phyloP scores from a whole-genome alignment of 1,140 invertebrate species.

The Neodiprion pinetum region DNA sequence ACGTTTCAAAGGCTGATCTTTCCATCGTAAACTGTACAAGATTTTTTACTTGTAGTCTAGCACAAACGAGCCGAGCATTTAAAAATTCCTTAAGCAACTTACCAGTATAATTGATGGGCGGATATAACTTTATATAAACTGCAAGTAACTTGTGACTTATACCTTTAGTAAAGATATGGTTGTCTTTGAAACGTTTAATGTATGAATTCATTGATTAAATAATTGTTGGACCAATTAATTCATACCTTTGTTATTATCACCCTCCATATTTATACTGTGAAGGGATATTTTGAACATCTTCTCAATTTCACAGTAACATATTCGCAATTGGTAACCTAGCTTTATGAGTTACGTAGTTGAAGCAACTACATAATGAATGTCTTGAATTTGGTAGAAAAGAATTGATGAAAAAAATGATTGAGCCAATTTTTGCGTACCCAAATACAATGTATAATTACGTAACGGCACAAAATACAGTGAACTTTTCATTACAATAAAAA shows the following conservation, averaged over 20 bases:
- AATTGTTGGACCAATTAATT: constrained; percentile 10
- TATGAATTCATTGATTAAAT: constrained; percentile 14
- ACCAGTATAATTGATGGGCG: too few relatives aligned
- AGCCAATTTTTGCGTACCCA: constrained; percentile 9
- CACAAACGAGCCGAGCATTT: neutral
- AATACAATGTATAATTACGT: neutral
- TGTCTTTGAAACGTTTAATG: neutral
- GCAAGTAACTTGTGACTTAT: too few relatives aligned
- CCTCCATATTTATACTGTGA: neutral
- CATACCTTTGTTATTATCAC: constrained; percentile 1
- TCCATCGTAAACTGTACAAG: too few relatives aligned
- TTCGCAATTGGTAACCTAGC: neutral
- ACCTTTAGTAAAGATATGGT: too few relatives aligned
- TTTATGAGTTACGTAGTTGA: neutral
- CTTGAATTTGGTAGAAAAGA: constrained; percentile 2
- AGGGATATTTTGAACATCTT: neutral
- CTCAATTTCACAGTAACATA: constrained; percentile 2
- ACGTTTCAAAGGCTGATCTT: too few relatives aligned
- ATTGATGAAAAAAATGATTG: constrained; percentile 12
- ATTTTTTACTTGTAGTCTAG: neutral
- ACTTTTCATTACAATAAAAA: too few relatives aligned
- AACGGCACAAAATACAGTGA: too few relatives aligned
- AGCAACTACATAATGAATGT: neutral
- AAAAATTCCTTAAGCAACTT: too few relatives aligned
- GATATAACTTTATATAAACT: too few relatives aligned